Conservation (phyloP, 2,888 invertebrate species). For the Nematopogon swammerdamellus region DNA sequence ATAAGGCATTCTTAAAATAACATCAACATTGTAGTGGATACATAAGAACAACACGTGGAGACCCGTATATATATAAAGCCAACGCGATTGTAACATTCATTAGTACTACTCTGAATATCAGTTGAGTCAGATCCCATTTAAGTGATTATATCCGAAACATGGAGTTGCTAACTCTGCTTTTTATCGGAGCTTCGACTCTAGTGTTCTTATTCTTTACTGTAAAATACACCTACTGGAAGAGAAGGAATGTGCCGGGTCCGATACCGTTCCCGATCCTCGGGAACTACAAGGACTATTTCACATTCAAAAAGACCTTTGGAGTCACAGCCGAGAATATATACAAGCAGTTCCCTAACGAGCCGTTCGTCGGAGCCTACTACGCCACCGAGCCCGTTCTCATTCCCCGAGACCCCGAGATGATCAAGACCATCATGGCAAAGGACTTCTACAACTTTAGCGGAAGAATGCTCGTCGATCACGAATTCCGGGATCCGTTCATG, state of each 20-base stretch:
- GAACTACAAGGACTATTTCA: constrained; percentile 24
- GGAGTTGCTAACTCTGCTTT: too few relatives aligned
- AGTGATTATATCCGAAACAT: too few relatives aligned
- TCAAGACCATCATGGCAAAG: constrained; percentile 27
- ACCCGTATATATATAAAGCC: too few relatives aligned
- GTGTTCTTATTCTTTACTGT: constrained; percentile 9
- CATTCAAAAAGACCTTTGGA: constrained; percentile 18
- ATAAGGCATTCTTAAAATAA: too few relatives aligned
- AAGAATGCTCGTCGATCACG: constrained; percentile 23
- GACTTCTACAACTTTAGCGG: constrained; percentile 34
- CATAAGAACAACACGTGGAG: too few relatives aligned
- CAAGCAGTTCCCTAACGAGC: constrained; percentile 20
- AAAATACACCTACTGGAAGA: constrained; percentile 26
- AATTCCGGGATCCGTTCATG: background rate
- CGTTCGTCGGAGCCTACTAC: constrained; percentile 28
- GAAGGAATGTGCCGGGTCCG: constrained; percentile 20
- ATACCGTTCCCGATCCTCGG: constrained; percentile 25
- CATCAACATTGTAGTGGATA: too few relatives aligned
- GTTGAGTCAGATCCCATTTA: too few relatives aligned
- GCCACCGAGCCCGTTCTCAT: constrained; percentile 32
- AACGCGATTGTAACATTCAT: too few relatives aligned
- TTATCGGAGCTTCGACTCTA: background rate
- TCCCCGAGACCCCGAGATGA: constrained; percentile 25
- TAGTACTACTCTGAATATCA: too few relatives aligned
- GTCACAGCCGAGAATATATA: constrained; percentile 21